A percentile compares a stretch with the other conserved stretches of the same genome.
Evolutionary conservation across 2,797 vertebrate genomes (phyloP).

Genomic region (Chelmon rostratus): DNA sequence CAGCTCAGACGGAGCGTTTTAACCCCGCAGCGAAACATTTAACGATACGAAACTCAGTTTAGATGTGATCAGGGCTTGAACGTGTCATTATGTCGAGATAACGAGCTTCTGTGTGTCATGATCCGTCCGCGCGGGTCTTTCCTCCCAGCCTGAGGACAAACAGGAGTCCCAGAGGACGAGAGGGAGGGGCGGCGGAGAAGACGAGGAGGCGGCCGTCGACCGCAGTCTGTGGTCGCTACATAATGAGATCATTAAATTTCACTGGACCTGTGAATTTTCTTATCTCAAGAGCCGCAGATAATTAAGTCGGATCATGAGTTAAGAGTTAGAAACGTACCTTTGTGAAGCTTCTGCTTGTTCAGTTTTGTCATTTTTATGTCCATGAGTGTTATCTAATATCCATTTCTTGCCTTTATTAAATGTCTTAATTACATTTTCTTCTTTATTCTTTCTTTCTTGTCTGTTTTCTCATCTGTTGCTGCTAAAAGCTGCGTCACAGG

Average conservation of each 20-base stretch:
- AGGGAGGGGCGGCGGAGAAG: conserved; percentile 3
- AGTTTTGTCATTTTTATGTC: not conserved
- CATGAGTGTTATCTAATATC: not conserved
- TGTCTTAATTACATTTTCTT: not conserved
- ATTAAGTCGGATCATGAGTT: conserved; percentile 7
- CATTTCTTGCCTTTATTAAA: not conserved
- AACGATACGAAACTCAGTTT: conserved; percentile 17
- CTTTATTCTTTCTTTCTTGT: not conserved
- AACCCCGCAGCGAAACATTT: conserved; percentile 13
- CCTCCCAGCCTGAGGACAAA: conserved; percentile 35
- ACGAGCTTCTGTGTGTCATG: not conserved
- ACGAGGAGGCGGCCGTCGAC: conserved; percentile 13
- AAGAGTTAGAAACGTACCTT: not conserved
- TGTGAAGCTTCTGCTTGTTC: too few relatives aligned
- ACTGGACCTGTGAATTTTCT: not conserved
- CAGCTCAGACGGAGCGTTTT: conserved; percentile 11
- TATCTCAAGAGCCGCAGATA: not conserved
- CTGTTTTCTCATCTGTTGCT: not conserved
- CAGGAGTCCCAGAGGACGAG: conserved; percentile 7
- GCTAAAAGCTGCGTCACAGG: not conserved
- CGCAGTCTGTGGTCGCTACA: conserved; percentile 1
- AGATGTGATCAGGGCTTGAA: conserved; percentile 7
- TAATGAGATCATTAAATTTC: conserved; percentile 26
- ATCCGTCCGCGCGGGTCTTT: not conserved
- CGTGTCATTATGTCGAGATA: not conserved